Base-by-base conservation (phyloP, 53 echinoderm and acorn worm genomes). In the Hippasteria phrygiana region DNA sequence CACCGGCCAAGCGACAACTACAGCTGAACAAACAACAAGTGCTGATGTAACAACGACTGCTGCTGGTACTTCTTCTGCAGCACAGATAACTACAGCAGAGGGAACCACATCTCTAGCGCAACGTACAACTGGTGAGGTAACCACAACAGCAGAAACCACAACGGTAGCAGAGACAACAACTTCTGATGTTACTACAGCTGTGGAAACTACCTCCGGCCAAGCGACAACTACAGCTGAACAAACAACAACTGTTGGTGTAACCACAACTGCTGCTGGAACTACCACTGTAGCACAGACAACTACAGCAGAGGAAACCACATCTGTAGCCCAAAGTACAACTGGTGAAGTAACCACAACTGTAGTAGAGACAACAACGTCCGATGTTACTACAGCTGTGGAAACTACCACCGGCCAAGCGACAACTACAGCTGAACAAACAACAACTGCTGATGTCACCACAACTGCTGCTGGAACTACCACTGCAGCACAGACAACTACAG, bases 131-230 rank as follows among this genome's bases (percentile, higher is more conserved):
- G 36, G 13, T 55, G 38, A 18, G 35, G 34, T 33, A 35, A 36
- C 54, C 10, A 13, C 28, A 48, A 27, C 31, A n/a, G 33, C 31
- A 53, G 31, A 34, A 26, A 78, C 33, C 18, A 36, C 34, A 55
- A 78, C 20, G 14, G 36, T 36, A 28, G 22, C 26, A 41, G 53
- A 53, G n/a, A 77, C 77, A 43, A 75, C 75, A 28, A 70, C 70
- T 34, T 1, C 27, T 31, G 35, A 22, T 10, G 27, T 12, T 1
- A 34, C 14, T 55, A 80, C 20, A 20, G 41, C 56, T 24, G 36
- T 24, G 20, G 66, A 54, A n/a, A n/a, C n/a, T n/a, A n/a, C n/a
- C n/a, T n/a, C n/a, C n/a, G n/a, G n/a, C n/a, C n/a, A n/a, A 7
- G 55, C 29, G 17, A 10, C 10, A 13, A 55, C 55, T 11, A 51